Conservation (phyloP, 1,140 invertebrate species). For the Apis dorsata region DNA sequence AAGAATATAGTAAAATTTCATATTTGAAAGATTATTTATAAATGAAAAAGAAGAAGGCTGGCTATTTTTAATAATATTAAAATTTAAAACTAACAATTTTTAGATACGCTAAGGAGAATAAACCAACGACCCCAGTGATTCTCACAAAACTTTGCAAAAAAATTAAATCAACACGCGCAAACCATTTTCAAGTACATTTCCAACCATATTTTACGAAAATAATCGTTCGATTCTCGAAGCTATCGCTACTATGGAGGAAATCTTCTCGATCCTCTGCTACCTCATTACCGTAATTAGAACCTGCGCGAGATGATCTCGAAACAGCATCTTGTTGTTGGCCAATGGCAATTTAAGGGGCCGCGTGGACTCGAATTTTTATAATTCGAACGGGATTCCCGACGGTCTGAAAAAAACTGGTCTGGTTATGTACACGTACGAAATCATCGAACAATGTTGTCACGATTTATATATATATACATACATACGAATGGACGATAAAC, state of each 20-base stretch:
- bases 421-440: background rate
- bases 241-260: conserved; percentile 39
- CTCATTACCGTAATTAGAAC: conserved; percentile 69
- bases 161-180: too few relatives aligned
- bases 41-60: too few relatives aligned
- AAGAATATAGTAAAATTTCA: too few relatives aligned
- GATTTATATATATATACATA: background rate
- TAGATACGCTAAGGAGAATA: too few relatives aligned
- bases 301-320: conserved; percentile 51
- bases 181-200: too few relatives aligned
- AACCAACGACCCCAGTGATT: too few relatives aligned
- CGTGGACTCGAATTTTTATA: conserved; percentile 16
- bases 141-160: too few relatives aligned
- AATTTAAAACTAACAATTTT: too few relatives aligned
- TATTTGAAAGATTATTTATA: too few relatives aligned
- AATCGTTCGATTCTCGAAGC: background rate
- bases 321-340: conserved; percentile 48
- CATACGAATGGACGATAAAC: background rate
- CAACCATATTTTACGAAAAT: too few relatives aligned
- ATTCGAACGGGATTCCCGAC: background rate
- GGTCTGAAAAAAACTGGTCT: background rate
- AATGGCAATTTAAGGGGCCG: conserved; percentile 21
- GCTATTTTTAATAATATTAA: too few relatives aligned
- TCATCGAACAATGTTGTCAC: background rate
- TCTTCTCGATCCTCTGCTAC: conserved; percentile 40